A percentile compares a stretch with the other conserved stretches of the same genome.
phyloP scores from a whole-genome alignment of 2,797 vertebrate genomes.

The Steatocranus sp. region DNA sequence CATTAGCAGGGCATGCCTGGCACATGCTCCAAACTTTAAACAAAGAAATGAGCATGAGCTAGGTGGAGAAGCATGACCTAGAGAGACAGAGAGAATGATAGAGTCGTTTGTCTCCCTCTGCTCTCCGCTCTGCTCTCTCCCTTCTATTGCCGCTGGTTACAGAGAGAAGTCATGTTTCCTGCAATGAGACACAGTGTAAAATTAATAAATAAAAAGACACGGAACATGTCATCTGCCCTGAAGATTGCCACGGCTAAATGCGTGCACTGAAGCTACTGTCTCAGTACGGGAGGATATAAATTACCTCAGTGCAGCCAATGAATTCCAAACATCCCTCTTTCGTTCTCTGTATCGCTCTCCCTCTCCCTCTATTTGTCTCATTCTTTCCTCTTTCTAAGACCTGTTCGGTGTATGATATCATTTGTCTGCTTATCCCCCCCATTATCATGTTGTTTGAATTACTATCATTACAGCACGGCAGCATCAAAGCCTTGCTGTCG shows the following conservation, averaged over 20 bases:
- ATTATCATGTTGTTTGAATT: slow-evolving; percentile 74
- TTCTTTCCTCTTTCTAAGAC: slow-evolving; percentile 58
- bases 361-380: slow-evolving; percentile 35
- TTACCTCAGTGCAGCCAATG: slow-evolving; percentile 60
- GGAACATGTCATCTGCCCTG: slow-evolving; percentile 72
- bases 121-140: slow-evolving; percentile 59
- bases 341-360: slow-evolving; percentile 25
- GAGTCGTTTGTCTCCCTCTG: slow-evolving; percentile 69
- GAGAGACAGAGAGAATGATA: slow-evolving; percentile 72
- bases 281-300: slow-evolving; percentile 65
- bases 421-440: slow-evolving; percentile 67
- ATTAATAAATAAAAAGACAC: slow-evolving; percentile 73
- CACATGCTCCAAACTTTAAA: slow-evolving; percentile 71
- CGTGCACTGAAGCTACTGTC: slow-evolving; percentile 55
- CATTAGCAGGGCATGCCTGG: slow-evolving; percentile 68
- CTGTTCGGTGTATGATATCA: slow-evolving; percentile 66
- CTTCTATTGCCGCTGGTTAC: slow-evolving; percentile 68
- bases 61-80: slow-evolving; percentile 72
- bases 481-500: slow-evolving; percentile 62
- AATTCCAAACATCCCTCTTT: slow-evolving; percentile 61
- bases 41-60: slow-evolving; percentile 68
- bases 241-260: slow-evolving; percentile 74
- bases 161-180: slow-evolving; percentile 70
- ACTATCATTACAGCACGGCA: slow-evolving; percentile 71
- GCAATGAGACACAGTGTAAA: slow-evolving; percentile 72